Evolutionary conservation across 2,113 vertebrate genomes (phyloP), one percentile per base, ranked within the genome.

Genomic region (Anoura caudifer): DNA sequence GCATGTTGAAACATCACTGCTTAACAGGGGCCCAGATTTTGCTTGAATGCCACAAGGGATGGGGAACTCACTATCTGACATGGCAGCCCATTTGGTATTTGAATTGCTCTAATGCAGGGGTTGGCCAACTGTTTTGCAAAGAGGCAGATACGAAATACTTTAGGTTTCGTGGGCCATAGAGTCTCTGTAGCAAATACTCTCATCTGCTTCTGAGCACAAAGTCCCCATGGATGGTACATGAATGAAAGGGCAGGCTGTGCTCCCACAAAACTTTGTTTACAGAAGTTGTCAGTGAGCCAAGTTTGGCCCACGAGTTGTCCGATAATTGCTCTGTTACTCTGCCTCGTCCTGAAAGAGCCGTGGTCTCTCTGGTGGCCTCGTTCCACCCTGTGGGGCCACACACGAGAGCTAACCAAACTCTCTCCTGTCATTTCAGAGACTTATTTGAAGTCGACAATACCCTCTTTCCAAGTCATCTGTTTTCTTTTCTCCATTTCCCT

Each of bases 141-240:
- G 43, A 20, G 9, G 13, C 26, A 28, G 72, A 56, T 43, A 45
- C 19, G 31, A 36, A 45, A 52, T 41, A n/a, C n/a, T 13, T 38
- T 6, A 22, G 52, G 47, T 4, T 59, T 24, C 14, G 31, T 13
- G 69, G 50, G 16, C 59, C 45, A 7, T 33, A 19, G 0, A 4
- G 24, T 36, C 24, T 24, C 56, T 33, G 26, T 26, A 45, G 73
- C 19, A 90, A 28, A 36, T 1, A 65, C 26, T 33, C 33, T 4
- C 6, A 33, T 50, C 33, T 20, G 59, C 17, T 38, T 17, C n/a
- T 36, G 11, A 59, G 65, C 41, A 11, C 0, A 38, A 19, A 43
- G 41, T 17, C 26, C 17, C 20, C 1, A 0, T 0, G 43, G 50
- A 26, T 11, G n/a, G 20, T 14, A 28, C 15, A 4, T 20, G 41